Base-by-base conservation (phyloP, 1,140 invertebrate species). In the Brachystomella parvula region DNA sequence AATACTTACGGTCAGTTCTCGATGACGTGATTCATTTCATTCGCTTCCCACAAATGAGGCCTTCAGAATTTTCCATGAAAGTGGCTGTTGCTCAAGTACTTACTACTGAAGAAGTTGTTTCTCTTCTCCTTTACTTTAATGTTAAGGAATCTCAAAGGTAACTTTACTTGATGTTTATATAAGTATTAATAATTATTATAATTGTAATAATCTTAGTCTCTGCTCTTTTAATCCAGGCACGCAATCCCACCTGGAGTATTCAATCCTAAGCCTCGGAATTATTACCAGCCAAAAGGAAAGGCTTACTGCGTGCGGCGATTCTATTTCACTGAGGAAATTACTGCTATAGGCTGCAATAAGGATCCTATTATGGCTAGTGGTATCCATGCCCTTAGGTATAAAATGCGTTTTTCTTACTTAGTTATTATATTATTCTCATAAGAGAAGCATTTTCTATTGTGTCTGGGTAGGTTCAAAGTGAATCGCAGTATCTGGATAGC, bases 21-120 rank as follows among this genome's bases (percentile, higher is more conserved):
- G 86, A 86, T 0, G 74, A 81, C 59, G 85, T 87, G n/a, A 80
- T 93, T 56, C 82, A 83, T 47, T 80, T 90, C 1, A 86, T 94
- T 67, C 79, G 91, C 31, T 94, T 92, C 77, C 90, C 90, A 2
- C 77, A 92, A 2, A 93, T 94, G 90, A 87, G 86, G 0, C 84
- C 90, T 2, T 88, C 92, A 76, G 90, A 94, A 77, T 94, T 94
- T 79, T 89, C 90, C 0, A 82, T 84, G 74, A 86, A 87, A 3
- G 85, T 89, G 6, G 90, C 88, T 9, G 86, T 87, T 74, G 86
- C 84, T 73, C 85, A 87, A 24, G 77, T 94, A 21, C 78, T 93
- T 1, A 86, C 85, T 61, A 88, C 91, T 74, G 76, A 84, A 67
- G 88, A 91, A 76, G 79, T 86, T 9, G 86, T 92, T 2, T 12